Evolutionary conservation across 2,797 vertebrate species (phyloP).

Genomic region (Pelobates cultripes): DNA sequence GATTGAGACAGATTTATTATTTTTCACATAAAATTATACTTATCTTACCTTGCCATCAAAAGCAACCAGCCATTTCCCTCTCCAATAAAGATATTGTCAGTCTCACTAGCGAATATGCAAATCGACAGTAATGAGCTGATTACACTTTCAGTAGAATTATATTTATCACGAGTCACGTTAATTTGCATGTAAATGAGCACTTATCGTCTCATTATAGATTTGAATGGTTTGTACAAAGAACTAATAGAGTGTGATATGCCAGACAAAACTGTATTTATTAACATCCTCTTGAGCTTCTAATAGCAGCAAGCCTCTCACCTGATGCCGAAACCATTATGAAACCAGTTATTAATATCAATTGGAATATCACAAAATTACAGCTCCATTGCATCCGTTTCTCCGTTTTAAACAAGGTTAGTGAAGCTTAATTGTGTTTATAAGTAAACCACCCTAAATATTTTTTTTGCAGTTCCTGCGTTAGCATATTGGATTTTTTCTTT

Average conservation of each 20-base stretch:
- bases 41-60: background rate
- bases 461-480: too few relatives aligned
- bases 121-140: slow-evolving; percentile 30
- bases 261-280: slow-evolving; percentile 22
- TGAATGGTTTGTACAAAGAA: slow-evolving; percentile 22
- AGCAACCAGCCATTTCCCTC: background rate
- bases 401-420: background rate
- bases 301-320: slow-evolving; percentile 11
- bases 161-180: slow-evolving; percentile 28
- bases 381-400: too few relatives aligned
- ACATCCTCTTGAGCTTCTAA: slow-evolving; percentile 7
- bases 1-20: too few relatives aligned
- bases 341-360: background rate
- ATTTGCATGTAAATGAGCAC: slow-evolving; percentile 35
- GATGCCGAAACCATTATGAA: background rate
- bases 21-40: too few relatives aligned
- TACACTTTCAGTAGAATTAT: slow-evolving; percentile 38
- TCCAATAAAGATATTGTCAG: slow-evolving; percentile 9
- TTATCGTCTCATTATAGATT: slow-evolving; percentile 40
- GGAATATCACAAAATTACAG: background rate
- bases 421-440: background rate
- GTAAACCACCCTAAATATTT: background rate
- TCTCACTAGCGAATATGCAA: slow-evolving; percentile 14
- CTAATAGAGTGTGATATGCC: slow-evolving; percentile 39
- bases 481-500: too few relatives aligned